Conservation (phyloP, 2,797 vertebrate species). For the Anas bernieri region DNA sequence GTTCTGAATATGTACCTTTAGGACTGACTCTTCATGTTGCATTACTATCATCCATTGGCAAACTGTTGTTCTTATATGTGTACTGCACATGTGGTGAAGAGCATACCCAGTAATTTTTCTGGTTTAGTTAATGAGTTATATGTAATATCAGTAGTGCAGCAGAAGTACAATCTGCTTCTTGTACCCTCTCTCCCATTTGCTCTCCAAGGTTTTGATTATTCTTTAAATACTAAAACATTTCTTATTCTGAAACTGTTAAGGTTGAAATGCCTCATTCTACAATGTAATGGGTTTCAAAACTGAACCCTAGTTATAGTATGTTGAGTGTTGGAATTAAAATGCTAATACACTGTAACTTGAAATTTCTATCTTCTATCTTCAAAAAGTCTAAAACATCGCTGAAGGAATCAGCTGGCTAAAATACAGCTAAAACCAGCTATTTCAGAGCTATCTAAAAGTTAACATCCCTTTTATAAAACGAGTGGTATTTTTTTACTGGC, state of each 20-base stretch:
- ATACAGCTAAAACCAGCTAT: constrained; percentile 10
- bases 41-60: neutral
- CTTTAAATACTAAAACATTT: neutral
- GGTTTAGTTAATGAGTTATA: neutral
- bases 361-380: neutral
- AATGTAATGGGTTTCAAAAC: neutral
- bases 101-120: neutral
- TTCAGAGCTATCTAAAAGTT: constrained; percentile 43
- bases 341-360: neutral
- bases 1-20: neutral
- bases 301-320: neutral
- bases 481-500: constrained; percentile 18
- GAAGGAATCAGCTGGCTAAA: constrained; percentile 28
- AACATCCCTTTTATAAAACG: constrained; percentile 30
- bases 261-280: neutral
- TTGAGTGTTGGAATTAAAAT: neutral
- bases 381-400: neutral
- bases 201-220: neutral
- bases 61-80: neutral
- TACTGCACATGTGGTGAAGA: neutral
- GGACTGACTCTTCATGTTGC: neutral
- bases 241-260: neutral
- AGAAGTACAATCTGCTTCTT: neutral
- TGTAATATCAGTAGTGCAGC: neutral
- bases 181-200: neutral